Evolutionary conservation across 2,113 vertebrate genomes (phyloP).

Genomic region (Oriolus oriolus): DNA sequence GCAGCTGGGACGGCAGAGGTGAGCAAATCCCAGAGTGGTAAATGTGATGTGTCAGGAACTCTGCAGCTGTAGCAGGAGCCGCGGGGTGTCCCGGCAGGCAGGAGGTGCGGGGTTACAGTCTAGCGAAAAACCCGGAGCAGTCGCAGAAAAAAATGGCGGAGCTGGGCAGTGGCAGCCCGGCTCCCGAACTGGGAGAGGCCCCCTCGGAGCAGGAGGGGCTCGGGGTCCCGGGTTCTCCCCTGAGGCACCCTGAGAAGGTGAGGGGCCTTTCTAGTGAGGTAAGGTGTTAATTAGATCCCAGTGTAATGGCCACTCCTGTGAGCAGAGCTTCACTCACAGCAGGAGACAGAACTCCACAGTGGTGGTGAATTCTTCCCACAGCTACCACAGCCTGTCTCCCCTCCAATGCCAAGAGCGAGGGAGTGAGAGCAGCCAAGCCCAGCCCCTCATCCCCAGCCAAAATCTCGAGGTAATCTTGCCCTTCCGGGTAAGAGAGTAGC

Average conservation of each 20-base stretch:
- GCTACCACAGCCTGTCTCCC: not conserved
- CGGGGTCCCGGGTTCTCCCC: fast-evolving
- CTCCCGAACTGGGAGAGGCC: fast-evolving
- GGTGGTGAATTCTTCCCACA: not conserved
- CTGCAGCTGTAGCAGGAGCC: fast-evolving
- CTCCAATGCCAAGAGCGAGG: fast-evolving
- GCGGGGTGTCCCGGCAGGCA: not conserved
- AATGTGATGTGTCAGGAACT: not conserved
- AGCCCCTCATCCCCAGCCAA: not conserved
- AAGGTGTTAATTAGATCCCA: not conserved
- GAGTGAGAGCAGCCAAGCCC: not conserved
- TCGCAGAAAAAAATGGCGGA: too few species aligned
- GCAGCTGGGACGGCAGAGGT: not conserved
- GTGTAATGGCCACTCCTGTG: fast-evolving
- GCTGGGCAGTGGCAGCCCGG: fast-evolving
- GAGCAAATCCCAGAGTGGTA: fast-evolving
- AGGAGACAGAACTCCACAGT: not conserved
- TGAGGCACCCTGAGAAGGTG: not conserved
- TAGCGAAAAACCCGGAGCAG: not conserved
- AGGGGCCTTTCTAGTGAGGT: not conserved
- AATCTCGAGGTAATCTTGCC: not conserved
- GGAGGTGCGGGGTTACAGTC: not conserved
- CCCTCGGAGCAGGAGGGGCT: too few species aligned
- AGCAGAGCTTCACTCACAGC: not conserved
- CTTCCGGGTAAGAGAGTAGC: not conserved